Conservation (phyloP, 2,888 invertebrate species). For the Epinotia ramella region DNA sequence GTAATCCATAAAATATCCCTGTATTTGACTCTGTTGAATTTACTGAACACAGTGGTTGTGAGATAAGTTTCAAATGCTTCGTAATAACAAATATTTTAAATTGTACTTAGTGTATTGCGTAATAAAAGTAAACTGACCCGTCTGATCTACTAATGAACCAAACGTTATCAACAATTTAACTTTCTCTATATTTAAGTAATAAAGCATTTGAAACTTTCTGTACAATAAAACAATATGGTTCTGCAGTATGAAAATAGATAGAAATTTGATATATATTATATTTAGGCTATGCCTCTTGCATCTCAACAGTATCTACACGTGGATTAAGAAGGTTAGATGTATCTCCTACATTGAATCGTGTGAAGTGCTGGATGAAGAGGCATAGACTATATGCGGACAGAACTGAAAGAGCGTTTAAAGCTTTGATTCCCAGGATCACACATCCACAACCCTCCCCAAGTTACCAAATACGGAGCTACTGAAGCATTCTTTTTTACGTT, state of each 20-base stretch:
- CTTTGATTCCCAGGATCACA: conserved; percentile 84
- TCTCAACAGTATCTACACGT: conserved; percentile 41
- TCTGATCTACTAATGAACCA: conserved; percentile 12
- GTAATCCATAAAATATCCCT: conserved; percentile 82
- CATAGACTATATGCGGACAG: conserved; percentile 65
- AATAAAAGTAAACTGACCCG: conserved; percentile 24
- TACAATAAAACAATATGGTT: conserved; percentile 68
- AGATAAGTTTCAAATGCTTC: conserved; percentile 67
- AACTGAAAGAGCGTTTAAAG: conserved; percentile 81
- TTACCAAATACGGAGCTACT: conserved; percentile 72
- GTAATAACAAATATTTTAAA: conserved; percentile 40
- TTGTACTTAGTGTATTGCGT: conserved; percentile 20
- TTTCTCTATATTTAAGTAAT: conserved; percentile 26
- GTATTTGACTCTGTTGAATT: conserved; percentile 83
- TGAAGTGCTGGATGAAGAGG: conserved; percentile 57
- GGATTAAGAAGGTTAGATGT: not conserved
- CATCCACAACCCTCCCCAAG: conserved; percentile 73
- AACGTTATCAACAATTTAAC: conserved; percentile 30
- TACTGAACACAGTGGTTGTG: conserved; percentile 77
- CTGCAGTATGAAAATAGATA: conserved; percentile 80
- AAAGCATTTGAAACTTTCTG: conserved; percentile 66
- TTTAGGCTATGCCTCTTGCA: conserved; percentile 65
- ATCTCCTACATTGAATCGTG: not conserved
- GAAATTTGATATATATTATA: conserved; percentile 65
- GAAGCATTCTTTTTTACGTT: conserved; percentile 71